Base-by-base conservation (phyloP, 2,797 vertebrate species). In the Lepus oiostolus region DNA sequence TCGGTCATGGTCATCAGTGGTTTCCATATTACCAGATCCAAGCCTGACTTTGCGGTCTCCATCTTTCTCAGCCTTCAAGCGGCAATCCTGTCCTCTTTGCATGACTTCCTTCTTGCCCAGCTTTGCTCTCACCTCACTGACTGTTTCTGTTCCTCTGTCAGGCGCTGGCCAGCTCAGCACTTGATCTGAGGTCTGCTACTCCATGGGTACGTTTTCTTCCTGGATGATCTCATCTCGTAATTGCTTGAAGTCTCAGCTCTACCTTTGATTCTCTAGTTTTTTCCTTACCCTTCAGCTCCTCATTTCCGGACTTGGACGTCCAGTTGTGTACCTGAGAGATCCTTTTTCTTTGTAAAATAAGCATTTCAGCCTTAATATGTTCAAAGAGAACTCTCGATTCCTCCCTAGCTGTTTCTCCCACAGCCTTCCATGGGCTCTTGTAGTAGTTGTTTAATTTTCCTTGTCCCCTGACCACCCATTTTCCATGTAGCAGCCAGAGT, bases 81-180 rank as follows among this genome's bases (percentile, higher is more conserved):
- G 60, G 58, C n/a, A 22, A 5, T 8, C 2, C 35, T 38, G 4
- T 72, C 30, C 12, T 74, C 26, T 76, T 58, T 60, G 9, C 47
- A 32, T n/a, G 58, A 26, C 30, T 68, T 85, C 65, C 30, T 35
- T 76, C 8, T 54, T 32, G 42, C 71, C 65, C 67, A 26, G 42
- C 5, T 82, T 89, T 65, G 38, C 30, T 93, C 82, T 85, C 47
- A 52, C 60, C 47, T 76, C 42, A 24, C 3, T 17, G 79, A 32
- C 74, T n/a, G 60, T 54, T 87, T 76, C 70, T 86, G 79, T 85
- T n/a, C 65, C 38, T 80, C 65, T 71, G 70, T 19, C 80, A 58
- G 65, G 60, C 32, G 81, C 82, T 58, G 86, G 47, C 50, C 50
- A 65, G 62, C 70, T 35, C 7, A 11, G 65, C 60, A 30, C 60